phyloP scores from a whole-genome alignment of 1,140 invertebrate genomes.

The Coelopa frigida region DNA sequence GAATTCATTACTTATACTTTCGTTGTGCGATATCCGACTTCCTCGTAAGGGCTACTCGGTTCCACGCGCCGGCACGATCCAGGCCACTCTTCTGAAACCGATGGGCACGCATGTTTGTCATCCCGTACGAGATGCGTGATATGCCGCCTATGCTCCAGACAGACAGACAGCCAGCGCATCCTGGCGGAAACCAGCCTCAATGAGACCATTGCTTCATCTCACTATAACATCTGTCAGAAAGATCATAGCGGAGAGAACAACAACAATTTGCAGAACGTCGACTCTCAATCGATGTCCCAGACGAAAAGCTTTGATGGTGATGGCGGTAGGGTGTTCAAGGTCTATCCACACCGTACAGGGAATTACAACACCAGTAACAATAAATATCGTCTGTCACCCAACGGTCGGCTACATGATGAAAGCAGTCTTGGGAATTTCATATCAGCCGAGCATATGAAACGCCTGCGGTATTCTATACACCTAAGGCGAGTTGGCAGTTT shows the following conservation, averaged over 20 bases:
- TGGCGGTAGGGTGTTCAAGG: no score
- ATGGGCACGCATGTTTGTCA: slow-evolving; percentile 94
- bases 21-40: slow-evolving; percentile 86
- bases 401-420: slow-evolving; percentile 8
- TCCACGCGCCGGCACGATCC: slow-evolving; percentile 83
- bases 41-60: slow-evolving; percentile 85
- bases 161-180: slow-evolving; percentile 87
- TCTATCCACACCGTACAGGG: no score
- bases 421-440: slow-evolving; percentile 34
- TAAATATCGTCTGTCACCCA: slow-evolving; percentile 9
- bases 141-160: slow-evolving; percentile 91
- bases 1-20: slow-evolving; percentile 12
- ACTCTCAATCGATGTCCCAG: no score
- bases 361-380: no score
- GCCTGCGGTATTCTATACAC: slow-evolving; percentile 86
- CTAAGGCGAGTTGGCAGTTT: slow-evolving; percentile 58
- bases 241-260: no score
- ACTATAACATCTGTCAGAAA: no score
- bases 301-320: no score
- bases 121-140: slow-evolving; percentile 84
- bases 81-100: slow-evolving; percentile 94
- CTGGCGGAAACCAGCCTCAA: slow-evolving; percentile 46
- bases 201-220: neutral
- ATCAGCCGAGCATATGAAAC: slow-evolving; percentile 49
- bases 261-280: no score